Evolutionary conservation across 1,140 invertebrate genomes (phyloP).

Genomic region (Myzus persicae): DNA sequence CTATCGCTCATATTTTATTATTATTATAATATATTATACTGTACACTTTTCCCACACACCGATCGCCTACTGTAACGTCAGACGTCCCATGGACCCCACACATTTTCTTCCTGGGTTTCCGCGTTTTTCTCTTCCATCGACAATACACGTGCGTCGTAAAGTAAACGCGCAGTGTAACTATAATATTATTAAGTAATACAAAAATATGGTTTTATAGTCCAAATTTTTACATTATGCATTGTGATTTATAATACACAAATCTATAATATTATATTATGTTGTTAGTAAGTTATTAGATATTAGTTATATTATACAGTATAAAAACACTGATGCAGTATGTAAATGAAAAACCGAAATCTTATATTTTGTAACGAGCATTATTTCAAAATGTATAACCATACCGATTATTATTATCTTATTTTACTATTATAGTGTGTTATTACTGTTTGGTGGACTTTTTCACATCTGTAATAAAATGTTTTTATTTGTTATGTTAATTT

Average conservation of each 20-base stretch:
- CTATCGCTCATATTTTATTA: neutral
- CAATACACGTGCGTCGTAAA: neutral
- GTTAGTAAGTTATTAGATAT: too few species aligned
- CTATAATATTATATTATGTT: neutral
- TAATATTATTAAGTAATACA: neutral
- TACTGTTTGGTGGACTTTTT: neutral
- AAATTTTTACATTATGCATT: neutral
- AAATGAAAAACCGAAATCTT: neutral
- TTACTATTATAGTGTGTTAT: neutral
- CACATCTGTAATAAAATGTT: neutral
- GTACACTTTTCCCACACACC: neutral
- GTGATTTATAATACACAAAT: neutral
- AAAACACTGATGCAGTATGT: neutral
- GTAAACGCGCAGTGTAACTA: neutral
- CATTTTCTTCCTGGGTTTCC: neutral
- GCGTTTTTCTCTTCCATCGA: neutral
- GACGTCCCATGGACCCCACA: neutral
- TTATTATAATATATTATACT: too few species aligned
- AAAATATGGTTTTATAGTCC: neutral
- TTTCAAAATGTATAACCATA: conserved; percentile 26
- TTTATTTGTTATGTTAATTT: conserved; percentile 31
- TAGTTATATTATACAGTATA: too few species aligned
- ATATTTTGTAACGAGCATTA: conserved; percentile 27
- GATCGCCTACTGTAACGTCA: neutral
- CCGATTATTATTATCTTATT: neutral